Evolutionary conservation across 1,140 invertebrate species (phyloP), one percentile per base, ranked within the genome.

Genomic region (Saccostrea cuccullata): DNA sequence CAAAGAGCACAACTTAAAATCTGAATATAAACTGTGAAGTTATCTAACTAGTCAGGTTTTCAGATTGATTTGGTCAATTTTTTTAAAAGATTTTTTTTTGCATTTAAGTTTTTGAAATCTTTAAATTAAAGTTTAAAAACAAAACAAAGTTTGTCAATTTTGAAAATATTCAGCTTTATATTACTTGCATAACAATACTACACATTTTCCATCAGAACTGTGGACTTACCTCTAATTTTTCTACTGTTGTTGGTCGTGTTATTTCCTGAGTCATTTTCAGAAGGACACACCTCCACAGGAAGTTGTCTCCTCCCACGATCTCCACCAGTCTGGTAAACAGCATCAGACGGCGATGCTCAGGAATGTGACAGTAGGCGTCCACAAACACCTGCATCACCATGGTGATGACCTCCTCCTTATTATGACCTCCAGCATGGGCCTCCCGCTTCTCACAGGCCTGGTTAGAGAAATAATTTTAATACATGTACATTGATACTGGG

Each of bases 301-400:
- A 96, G 56, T 97, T 95, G 55, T 96, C 95, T 0, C 96, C 95
- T 58, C 96, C 96, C 0, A 99, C 94, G 1, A 97, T 97, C 56
- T 96, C 95, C 6, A 99, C 94, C 0, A 99, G 94, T 90, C 98
- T 97, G 6, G 96, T 96, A 90, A 98, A 98, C 0, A 99, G 94
- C 0, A 97, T 97, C 55, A 97, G 94, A 60, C 98, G 95, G 67
- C 98, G 96, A 95, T 99, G 98, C 91, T 97, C 97, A 0, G 98
- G 98, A 82, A 99, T 97, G 95, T 99, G 98, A 1, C 97, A 96
- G 30, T 98, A 96, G 0, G 98, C 97, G 92, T 97, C 97, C 0
- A 98, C 97, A 95, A 99, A 99, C 30, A 98, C 97, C 47, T 97
- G 96, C n/a, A 98, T 91, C 30, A 95, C 95, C 60, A 98, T 96